phyloP scores from a whole-genome alignment of 2,113 vertebrate genomes.

The Salvelinus fontinalis region DNA sequence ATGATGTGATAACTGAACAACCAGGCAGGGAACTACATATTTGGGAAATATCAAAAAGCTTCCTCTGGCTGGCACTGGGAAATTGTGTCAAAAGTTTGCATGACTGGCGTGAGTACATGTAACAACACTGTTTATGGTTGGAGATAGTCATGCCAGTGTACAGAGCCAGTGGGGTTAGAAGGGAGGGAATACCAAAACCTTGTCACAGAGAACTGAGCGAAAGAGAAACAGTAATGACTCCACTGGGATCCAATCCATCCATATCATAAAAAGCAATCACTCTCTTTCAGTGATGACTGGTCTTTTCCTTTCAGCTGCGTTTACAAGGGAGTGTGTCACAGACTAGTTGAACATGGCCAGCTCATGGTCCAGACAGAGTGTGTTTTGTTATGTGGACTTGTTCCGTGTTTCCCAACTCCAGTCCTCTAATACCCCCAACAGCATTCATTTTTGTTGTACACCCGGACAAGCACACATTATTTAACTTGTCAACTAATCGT shows the following conservation, averaged over 20 bases:
- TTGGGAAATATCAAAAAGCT: not conserved
- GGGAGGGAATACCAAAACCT: too few species aligned
- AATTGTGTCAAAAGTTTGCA: not conserved
- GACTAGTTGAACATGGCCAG: conserved; percentile 13
- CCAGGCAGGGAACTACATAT: not conserved
- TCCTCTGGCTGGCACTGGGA: not conserved
- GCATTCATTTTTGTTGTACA: too few species aligned
- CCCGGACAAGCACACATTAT: too few species aligned
- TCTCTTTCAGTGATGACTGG: not conserved
- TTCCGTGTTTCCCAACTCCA: too few species aligned
- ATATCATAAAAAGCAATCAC: not conserved
- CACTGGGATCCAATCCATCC: not conserved
- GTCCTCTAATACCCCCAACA: too few species aligned
- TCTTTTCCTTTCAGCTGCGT: not conserved
- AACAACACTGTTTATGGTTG: not conserved
- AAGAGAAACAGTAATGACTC: not conserved
- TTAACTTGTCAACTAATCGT: too few species aligned
- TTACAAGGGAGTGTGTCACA: conserved; percentile 16
- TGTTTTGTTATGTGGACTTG: conserved; percentile 47
- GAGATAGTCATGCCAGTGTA: not conserved
- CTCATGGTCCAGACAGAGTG: conserved; percentile 42
- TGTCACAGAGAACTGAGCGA: too few species aligned
- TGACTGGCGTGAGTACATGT: too few species aligned
- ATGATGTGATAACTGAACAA: not conserved
- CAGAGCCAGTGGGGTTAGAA: too few species aligned